phyloP scores from a whole-genome alignment of 2,797 vertebrate genomes.

The Trichosurus vulpecula region DNA sequence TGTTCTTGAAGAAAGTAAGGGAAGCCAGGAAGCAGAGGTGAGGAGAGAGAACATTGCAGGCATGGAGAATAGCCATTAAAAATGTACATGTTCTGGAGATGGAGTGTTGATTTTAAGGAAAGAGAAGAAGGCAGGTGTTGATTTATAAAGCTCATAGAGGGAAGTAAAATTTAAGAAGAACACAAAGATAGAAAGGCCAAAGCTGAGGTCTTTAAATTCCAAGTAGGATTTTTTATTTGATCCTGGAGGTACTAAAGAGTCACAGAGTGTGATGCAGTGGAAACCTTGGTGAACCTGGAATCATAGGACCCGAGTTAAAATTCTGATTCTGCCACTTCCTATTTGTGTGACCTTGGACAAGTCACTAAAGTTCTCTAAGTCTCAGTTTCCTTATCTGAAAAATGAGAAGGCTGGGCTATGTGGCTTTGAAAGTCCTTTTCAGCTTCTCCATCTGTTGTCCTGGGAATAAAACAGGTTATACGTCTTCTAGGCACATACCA shows the following conservation, averaged over 20 bases:
- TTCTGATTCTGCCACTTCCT: background rate
- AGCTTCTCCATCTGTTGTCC: background rate
- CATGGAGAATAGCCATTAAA: background rate
- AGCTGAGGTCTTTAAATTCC: background rate
- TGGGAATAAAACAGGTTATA: background rate
- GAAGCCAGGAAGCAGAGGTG: background rate
- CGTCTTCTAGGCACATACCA: background rate
- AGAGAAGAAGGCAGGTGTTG: background rate
- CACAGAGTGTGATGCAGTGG: background rate
- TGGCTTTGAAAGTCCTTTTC: background rate
- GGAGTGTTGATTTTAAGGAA: background rate
- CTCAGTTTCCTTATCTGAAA: background rate
- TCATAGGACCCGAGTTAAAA: background rate
- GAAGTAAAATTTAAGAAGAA: background rate
- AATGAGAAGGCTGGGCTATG: background rate
- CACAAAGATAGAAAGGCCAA: background rate
- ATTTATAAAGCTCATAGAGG: background rate
- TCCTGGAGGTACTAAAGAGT: background rate
- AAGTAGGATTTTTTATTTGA: background rate
- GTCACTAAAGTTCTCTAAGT: background rate
- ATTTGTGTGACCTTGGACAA: background rate
- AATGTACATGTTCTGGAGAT: background rate
- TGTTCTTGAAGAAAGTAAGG: background rate
- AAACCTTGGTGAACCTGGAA: background rate
- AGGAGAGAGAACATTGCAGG: background rate